Evolutionary conservation across 2,888 invertebrate genomes (phyloP), one percentile per base, ranked within the genome.

Genomic region (Pogonocherus hispidulus): DNA sequence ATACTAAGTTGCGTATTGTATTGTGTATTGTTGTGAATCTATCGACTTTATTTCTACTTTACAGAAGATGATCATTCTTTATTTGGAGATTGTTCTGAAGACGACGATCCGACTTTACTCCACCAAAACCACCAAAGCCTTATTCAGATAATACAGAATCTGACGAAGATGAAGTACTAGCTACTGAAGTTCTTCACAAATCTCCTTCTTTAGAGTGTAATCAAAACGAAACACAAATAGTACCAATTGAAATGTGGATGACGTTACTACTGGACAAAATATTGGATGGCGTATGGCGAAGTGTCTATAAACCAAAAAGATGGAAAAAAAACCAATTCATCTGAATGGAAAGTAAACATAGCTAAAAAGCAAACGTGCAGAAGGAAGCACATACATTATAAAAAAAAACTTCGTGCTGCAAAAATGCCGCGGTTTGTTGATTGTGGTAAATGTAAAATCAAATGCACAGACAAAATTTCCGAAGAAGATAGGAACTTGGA

Each of bases 401-500:
- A 37, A 37, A 0, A 37, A 37, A 37, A 37, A 37, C 37, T 37
- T 37, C 37, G 37, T 37, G 37, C 37, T n/a, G 37, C 37, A 9
- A 37, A 37, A 37, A 37, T 37, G 37, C 37, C 37, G n/a, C 37
- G 37, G n/a, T 37, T 9, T 37, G 37, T 37, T 37, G 37, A 37
- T 9, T 37, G 37, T 37, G 9, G 1, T 37, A 37, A 37, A 37
- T 37, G 37, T n/a, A 37, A 37, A 37, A 8, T 37, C 37, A 37
- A 37, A 8, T 37, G 37, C 37, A 37, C 37, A 37, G 37, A 37
- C 3, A 8, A 37, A 37, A 1, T 37, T 37, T 5, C 37, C n/a
- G 37, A 37, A 37, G n/a, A 37, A 37, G 37, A 37, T 14, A 46
- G 3, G 46, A 46, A 46, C 46, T 46, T 46, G 46, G 46, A 46